Evolutionary conservation across 2,113 vertebrate genomes (phyloP).

Genomic region (Zootoca vivipara): DNA sequence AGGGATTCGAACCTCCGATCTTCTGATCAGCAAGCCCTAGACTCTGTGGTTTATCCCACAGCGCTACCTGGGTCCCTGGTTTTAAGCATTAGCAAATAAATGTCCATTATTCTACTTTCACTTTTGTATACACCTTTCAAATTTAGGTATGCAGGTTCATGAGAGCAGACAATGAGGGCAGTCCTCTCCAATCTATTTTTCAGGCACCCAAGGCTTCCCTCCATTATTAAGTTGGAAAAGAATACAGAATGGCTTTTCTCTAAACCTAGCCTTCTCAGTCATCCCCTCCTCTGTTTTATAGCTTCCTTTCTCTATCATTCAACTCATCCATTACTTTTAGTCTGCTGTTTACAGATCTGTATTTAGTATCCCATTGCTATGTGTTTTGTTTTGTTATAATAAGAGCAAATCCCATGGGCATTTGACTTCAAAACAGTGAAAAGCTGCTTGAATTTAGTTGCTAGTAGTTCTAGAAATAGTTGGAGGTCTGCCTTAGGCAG

Average conservation of each 20-base stretch:
- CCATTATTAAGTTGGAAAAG: neutral
- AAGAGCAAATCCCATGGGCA: neutral
- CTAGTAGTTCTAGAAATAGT: neutral
- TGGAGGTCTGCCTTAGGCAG: neutral
- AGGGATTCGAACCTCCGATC: too few relatives aligned
- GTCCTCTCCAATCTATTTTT: neutral
- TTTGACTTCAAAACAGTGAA: neutral
- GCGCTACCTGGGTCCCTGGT: too few relatives aligned
- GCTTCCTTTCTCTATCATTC: neutral
- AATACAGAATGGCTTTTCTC: neutral
- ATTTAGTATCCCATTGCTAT: neutral
- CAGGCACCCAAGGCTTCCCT: neutral
- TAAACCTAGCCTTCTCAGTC: neutral
- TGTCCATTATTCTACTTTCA: neutral
- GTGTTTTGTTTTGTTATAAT: neutral
- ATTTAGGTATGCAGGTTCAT: neutral
- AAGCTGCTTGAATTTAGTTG: too few relatives aligned
- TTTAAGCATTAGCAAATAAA: conserved; percentile 6
- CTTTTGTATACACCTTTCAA: neutral
- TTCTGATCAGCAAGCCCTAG: too few relatives aligned
- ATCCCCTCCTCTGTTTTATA: too few relatives aligned
- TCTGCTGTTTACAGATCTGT: too few relatives aligned
- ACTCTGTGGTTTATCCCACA: too few relatives aligned
- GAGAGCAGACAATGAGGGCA: neutral
- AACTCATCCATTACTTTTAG: neutral